phyloP scores from a whole-genome alignment of 2,888 invertebrate species.

The Neuroscelio doddi region DNA sequence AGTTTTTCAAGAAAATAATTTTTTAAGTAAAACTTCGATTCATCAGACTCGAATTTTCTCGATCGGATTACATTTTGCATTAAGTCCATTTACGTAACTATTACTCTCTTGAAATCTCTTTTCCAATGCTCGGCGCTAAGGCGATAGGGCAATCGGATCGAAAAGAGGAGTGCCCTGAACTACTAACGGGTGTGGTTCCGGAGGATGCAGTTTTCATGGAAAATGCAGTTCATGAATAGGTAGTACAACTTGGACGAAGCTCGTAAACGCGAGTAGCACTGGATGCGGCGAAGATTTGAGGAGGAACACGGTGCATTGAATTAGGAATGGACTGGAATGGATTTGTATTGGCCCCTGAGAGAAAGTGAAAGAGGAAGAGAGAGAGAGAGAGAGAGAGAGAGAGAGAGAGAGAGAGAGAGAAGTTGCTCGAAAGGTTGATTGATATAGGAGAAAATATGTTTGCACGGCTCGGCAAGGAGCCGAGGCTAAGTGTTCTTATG shows the following conservation, averaged over 20 bases:
- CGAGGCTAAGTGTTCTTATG: conserved; percentile 60
- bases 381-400: too few relatives aligned
- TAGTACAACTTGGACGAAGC: conserved; percentile 50
- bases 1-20: conserved; percentile 17
- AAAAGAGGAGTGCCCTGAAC: conserved; percentile 42
- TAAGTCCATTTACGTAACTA: conserved; percentile 34
- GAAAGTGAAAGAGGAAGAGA: too few relatives aligned
- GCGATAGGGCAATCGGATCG: conserved; percentile 24
- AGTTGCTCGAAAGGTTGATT: conserved; percentile 53
- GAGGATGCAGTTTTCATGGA: conserved; percentile 54
- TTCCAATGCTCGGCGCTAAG: conserved; percentile 16
- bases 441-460: conserved; percentile 63
- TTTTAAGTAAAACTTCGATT: conserved; percentile 24
- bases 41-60: conserved; percentile 15
- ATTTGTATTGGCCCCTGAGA: conserved; percentile 54
- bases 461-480: conserved; percentile 28
- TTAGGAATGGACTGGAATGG: conserved; percentile 60
- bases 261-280: conserved; percentile 46
- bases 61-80: conserved; percentile 31
- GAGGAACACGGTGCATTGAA: conserved; percentile 55
- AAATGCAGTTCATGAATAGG: conserved; percentile 59
- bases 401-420: conserved; percentile 23
- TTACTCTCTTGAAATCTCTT: conserved; percentile 29
- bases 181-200: conserved; percentile 48
- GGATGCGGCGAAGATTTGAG: conserved; percentile 33